A percentile compares a stretch with the other conserved stretches of the same genome.
These are phyloP conservation scores for Ambastaia sidthimunki DNA, from an alignment of 2,797 vertebrate species.

Conservation along the genomic window DNA sequence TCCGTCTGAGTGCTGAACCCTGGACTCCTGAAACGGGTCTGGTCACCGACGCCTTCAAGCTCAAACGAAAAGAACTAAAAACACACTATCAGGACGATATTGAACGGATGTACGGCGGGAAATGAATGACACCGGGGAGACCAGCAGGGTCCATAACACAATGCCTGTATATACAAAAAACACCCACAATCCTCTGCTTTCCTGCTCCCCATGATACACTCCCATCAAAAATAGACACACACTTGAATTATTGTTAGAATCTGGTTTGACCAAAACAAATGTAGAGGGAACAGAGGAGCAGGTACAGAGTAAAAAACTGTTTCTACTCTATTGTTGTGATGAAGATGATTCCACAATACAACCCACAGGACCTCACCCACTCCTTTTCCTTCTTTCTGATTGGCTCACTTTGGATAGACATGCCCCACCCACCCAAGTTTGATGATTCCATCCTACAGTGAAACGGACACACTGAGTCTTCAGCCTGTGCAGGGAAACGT, in stretches of 20 bases:
- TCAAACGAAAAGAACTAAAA: slow-evolving; percentile 96
- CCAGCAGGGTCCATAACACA: neutral
- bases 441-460: slow-evolving; percentile 29
- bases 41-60: slow-evolving; percentile 97
- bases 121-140: slow-evolving; percentile 73
- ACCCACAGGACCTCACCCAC: neutral
- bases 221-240: slow-evolving; percentile 31
- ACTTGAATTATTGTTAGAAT: slow-evolving; percentile 39
- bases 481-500: slow-evolving; percentile 70
- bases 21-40: slow-evolving; percentile 98
- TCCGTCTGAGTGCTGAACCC: slow-evolving; percentile 90
- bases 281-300: neutral
- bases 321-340: neutral
- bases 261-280: slow-evolving; percentile 9
- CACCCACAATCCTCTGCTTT: slow-evolving; percentile 26
- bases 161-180: slow-evolving; percentile 17
- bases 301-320: neutral
- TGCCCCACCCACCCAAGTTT: slow-evolving; percentile 38
- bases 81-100: slow-evolving; percentile 94
- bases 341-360: neutral
- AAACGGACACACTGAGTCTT: slow-evolving; percentile 30
- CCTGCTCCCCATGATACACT: slow-evolving; percentile 20
- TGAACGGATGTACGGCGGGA: slow-evolving; percentile 94
- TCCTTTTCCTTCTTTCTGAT: neutral
- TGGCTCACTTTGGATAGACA: slow-evolving; percentile 23